Evolutionary conservation across 2,888 invertebrate species (phyloP), one percentile per base, ranked within the genome.

Genomic region (Calliphora vomitoria): DNA sequence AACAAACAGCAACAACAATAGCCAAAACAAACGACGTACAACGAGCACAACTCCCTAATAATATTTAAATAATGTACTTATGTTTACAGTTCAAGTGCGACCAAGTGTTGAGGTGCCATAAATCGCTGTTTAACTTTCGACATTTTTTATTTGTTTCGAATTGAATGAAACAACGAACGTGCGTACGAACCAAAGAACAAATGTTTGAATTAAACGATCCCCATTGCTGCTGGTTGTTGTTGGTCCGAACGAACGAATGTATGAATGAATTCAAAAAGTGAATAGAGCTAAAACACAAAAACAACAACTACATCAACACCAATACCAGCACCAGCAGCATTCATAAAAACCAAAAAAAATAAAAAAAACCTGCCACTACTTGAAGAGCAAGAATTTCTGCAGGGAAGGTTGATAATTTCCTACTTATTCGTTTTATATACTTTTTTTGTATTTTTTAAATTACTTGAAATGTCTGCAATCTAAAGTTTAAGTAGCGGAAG

Each of bases 41-140:
- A 44, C 13, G 60, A 35, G 0, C 20, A 64, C 62, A 79, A 79
- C 84, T 81, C 75, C 81, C 64, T 78, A 62, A 81, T 82, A 72
- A 78, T 69, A 87, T 84, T 78, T 78, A 84, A 84, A 84, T 78
- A 84, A 82, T 85, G 68, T 78, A 74, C 78, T 75, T 58, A 78
- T 55, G 69, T 69, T 76, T 69, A 68, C 50, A 85, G 79, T 82
- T 85, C 78, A 82, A 87, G 87, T 87, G 85, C 82, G 75, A 62
- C 82, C 85, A 85, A 85, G 85, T 85, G 85, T 82, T 85, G 82
- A 87, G 85, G 87, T 87, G 82, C 79, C 82, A 82, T 85, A 87
- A 79, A 79, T 87, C 85, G 82, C 79, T 82, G 69, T 85, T 87
- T 87, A 87, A 80, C 85, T 85, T 79, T 79, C 69, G 75, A 79